These are phyloP conservation scores for Picathartes gymnocephalus DNA, from an alignment of 2,113 vertebrate genomes.

Conservation along the genomic window DNA sequence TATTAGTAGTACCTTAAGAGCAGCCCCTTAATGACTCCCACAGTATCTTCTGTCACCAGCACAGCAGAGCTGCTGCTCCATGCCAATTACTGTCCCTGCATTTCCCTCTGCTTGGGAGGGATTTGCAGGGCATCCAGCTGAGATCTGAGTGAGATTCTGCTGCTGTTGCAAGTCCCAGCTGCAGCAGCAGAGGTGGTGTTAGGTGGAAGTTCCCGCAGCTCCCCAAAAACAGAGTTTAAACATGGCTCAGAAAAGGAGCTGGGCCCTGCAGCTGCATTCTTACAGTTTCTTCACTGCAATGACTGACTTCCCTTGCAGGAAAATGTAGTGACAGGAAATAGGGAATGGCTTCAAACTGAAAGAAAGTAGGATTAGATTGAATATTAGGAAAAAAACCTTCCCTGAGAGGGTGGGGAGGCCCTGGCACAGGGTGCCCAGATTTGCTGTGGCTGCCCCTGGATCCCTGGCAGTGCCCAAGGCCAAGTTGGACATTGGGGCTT, in stretches of 20 bases:
- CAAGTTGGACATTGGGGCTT: neutral
- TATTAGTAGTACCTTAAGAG: constrained; percentile 26
- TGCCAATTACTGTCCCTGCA: neutral
- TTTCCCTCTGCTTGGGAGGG: neutral
- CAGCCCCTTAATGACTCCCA: constrained; percentile 42
- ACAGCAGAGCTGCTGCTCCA: neutral
- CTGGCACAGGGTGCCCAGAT: neutral
- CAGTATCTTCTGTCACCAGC: neutral
- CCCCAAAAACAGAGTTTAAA: neutral
- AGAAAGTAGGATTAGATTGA: neutral
- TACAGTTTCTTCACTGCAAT: neutral
- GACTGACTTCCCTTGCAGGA: neutral
- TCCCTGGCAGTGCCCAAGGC: neutral
- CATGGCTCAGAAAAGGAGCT: neutral
- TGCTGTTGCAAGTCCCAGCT: neutral
- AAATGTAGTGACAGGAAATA: neutral
- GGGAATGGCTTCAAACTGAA: neutral
- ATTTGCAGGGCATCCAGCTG: neutral
- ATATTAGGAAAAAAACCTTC: neutral
- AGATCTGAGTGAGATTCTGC: neutral
- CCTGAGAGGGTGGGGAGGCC: fast-evolving
- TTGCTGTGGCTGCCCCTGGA: neutral
- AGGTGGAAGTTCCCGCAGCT: neutral
- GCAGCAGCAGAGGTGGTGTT: neutral
- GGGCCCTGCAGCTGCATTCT: neutral